These are phyloP conservation scores for Scortum barcoo DNA, from an alignment of 2,113 vertebrate species.

Conservation along the genomic window DNA sequence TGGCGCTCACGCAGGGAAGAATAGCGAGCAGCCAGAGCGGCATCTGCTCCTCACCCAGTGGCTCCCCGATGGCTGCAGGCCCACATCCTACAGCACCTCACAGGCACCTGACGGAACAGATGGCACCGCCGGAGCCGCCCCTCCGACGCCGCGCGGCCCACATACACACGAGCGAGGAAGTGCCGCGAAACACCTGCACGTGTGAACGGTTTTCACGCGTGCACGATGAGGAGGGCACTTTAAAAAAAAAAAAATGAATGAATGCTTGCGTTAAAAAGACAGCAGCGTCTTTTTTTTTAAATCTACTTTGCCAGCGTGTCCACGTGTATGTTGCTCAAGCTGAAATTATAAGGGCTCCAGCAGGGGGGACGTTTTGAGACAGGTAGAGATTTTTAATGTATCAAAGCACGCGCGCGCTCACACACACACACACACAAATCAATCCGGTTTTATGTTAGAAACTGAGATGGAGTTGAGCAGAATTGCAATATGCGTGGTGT, in stretches of 20 bases:
- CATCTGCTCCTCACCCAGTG: conserved; percentile 66
- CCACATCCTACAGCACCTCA: conserved; percentile 54
- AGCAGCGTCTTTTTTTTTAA: too few relatives aligned
- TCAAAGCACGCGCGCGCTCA: not conserved
- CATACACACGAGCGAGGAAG: conserved; percentile 11
- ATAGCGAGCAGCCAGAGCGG: conserved; percentile 64
- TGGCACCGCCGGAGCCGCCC: conserved; percentile 35
- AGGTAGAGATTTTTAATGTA: conserved; percentile 21
- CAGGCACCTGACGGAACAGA: conserved; percentile 66
- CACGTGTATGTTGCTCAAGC: not conserved
- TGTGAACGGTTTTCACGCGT: not conserved
- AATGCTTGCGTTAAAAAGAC: not conserved
- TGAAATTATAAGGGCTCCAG: not conserved
- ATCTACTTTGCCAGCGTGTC: not conserved
- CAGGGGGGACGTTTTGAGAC: conserved; percentile 9
- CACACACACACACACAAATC: conserved; percentile 25
- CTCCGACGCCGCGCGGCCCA: conserved; percentile 41
- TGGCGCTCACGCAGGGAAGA: conserved; percentile 48
- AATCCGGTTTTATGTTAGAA: conserved; percentile 52
- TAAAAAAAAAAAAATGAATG: too few relatives aligned
- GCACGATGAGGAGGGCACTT: not conserved
- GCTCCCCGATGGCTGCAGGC: conserved; percentile 50
- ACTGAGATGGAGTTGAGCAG: conserved; percentile 61
- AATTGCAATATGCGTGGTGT: conserved; percentile 68
- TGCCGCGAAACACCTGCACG: conserved; percentile 1